phyloP scores from a whole-genome alignment of 2,797 vertebrate species.

The Crocidura indochinensis region DNA sequence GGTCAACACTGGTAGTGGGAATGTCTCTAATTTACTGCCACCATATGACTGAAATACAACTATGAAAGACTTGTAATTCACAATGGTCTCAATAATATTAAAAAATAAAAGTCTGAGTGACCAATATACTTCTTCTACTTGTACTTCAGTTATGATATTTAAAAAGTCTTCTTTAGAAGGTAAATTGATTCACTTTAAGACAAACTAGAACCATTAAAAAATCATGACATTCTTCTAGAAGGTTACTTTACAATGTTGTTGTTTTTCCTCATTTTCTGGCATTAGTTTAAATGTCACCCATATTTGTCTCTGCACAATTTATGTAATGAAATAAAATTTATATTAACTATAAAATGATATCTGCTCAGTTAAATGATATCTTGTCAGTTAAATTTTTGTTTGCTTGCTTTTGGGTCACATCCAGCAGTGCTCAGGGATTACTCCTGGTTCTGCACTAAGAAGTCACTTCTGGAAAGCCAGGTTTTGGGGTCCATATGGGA shows the following conservation, averaged over 20 bases:
- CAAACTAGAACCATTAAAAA: background rate
- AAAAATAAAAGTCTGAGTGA: fast-evolving
- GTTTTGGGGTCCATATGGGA: no score
- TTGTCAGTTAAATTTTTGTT: slow-evolving; percentile 11
- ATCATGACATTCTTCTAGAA: background rate
- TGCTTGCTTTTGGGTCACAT: no score
- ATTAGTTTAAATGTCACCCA: background rate
- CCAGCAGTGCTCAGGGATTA: no score
- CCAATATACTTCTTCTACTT: background rate
- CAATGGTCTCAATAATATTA: no score
- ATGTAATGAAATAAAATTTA: background rate
- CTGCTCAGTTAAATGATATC: background rate
- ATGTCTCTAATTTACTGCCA: no score
- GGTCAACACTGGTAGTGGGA: no score
- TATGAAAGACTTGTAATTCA: no score
- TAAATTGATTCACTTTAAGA: background rate
- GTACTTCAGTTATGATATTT: background rate
- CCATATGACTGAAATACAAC: no score
- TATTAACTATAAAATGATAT: background rate
- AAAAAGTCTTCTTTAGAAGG: background rate
- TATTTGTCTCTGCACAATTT: background rate
- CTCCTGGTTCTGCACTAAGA: no score
- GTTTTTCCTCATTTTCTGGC: background rate
- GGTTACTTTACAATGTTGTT: fast-evolving
- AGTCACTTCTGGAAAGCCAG: no score